A percentile compares a stretch with the other conserved stretches of the same genome.
phyloP scores from a whole-genome alignment of 35 echinoderm and acorn worm species.

The Apostichopus japonicus region DNA sequence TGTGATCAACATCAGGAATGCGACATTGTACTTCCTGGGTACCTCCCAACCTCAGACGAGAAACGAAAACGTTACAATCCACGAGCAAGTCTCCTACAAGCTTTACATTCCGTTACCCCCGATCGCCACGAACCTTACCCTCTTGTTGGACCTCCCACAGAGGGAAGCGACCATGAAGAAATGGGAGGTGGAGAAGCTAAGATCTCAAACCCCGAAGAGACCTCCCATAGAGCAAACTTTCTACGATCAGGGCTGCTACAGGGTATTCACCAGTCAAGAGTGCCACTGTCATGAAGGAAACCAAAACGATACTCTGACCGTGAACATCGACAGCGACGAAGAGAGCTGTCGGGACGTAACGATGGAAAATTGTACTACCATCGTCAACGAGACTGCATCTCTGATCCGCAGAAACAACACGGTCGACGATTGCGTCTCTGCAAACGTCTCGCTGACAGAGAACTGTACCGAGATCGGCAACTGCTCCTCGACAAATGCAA shows the following conservation, averaged over 20 bases:
- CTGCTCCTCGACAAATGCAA: conserved; percentile 36
- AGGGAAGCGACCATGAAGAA: conserved; percentile 55
- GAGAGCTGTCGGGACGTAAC: conserved; percentile 39
- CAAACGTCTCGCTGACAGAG: neutral
- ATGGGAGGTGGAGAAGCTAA: conserved; percentile 46
- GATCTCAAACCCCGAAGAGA: conserved; percentile 27
- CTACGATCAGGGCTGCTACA: conserved; percentile 63
- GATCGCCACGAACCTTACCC: conserved; percentile 62
- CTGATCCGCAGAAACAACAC: neutral
- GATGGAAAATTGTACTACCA: conserved; percentile 29
- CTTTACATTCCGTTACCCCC: conserved; percentile 74
- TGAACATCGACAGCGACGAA: neutral
- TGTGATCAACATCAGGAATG: conserved; percentile 82
- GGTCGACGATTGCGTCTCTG: neutral
- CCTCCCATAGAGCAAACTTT: conserved; percentile 63
- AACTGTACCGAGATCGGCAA: conserved; percentile 56
- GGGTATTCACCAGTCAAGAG: neutral
- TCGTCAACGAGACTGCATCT: conserved; percentile 31
- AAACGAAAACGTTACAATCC: conserved; percentile 57
- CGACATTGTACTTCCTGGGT: conserved; percentile 71
- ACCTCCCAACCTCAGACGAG: conserved; percentile 67
- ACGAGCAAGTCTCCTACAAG: conserved; percentile 72
- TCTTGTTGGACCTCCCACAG: conserved; percentile 49
- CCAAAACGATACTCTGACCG: neutral
- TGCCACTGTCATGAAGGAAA: neutral